phyloP scores from a whole-genome alignment of 2,888 invertebrate species.

The Graphium colonna region DNA sequence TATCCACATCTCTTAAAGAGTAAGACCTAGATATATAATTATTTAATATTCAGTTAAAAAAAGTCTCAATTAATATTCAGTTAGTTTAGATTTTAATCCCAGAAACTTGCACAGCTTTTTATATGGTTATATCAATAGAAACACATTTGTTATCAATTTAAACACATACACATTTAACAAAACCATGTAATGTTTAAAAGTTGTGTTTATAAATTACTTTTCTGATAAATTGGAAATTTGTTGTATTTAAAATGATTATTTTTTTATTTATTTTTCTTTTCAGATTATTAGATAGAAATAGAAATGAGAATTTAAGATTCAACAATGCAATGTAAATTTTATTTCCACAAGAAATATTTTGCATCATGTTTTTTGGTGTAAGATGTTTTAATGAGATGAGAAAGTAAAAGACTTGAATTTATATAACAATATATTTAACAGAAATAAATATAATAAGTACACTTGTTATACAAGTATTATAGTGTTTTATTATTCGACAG shows the following conservation, averaged over 20 bases:
- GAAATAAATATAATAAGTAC: not conserved
- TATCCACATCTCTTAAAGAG: slow-evolving; percentile 44
- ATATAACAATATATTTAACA: not conserved
- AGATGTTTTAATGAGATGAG: not conserved
- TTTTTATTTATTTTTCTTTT: slow-evolving; percentile 17
- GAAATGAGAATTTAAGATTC: slow-evolving; percentile 31
- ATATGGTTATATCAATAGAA: too few species aligned
- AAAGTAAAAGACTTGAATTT: not conserved
- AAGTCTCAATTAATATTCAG: not conserved
- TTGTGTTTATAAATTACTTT: too few species aligned
- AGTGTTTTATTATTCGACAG: not conserved
- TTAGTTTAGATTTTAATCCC: too few species aligned
- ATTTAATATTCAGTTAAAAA: not conserved
- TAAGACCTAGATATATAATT: slow-evolving; percentile 26
- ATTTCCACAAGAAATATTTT: not conserved
- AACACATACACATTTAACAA: too few species aligned
- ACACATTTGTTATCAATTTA: too few species aligned
- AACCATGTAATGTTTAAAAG: too few species aligned
- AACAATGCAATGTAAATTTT: slow-evolving; percentile 4
- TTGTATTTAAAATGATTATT: too few species aligned
- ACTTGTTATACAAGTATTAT: not conserved
- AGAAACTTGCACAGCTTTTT: too few species aligned
- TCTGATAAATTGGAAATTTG: too few species aligned
- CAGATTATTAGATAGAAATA: slow-evolving; percentile 33
- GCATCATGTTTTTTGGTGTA: too few species aligned